phyloP scores from a whole-genome alignment of 92 coral and sea anemone genomes.

The Epizoanthus illoricatus region DNA sequence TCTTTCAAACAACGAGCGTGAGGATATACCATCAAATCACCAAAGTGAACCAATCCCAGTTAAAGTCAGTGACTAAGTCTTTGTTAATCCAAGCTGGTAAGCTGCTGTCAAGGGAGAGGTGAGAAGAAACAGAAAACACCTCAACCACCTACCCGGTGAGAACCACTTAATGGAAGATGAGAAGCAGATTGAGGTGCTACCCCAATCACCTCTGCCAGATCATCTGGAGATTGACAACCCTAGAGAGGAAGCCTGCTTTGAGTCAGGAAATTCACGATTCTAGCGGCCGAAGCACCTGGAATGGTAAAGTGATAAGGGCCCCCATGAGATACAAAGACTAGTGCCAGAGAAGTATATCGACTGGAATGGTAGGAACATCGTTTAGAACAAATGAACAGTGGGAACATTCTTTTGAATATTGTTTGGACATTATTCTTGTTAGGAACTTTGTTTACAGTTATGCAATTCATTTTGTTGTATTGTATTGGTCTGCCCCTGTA shows the following conservation, averaged over 20 bases:
- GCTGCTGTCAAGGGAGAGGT: neutral
- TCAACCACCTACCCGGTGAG: constrained; percentile 25
- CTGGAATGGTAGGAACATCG: constrained; percentile 12
- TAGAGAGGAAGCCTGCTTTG: constrained; percentile 11
- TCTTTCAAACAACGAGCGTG: too few species aligned
- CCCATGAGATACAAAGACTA: constrained; percentile 31
- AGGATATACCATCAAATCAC: too few species aligned
- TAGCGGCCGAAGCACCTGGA: constrained; percentile 30
- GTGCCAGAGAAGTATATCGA: constrained; percentile 10
- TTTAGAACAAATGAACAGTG: neutral
- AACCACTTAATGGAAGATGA: constrained; percentile 22
- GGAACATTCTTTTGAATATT: constrained; percentile 15
- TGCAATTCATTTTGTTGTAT: neutral
- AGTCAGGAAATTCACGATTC: constrained; percentile 17
- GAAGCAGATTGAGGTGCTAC: constrained; percentile 27
- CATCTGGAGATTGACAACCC: constrained; percentile 22
- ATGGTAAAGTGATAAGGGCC: constrained; percentile 40
- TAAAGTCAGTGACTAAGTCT: too few species aligned
- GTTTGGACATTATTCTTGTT: constrained; percentile 18
- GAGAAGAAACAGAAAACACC: constrained; percentile 34
- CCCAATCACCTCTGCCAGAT: neutral
- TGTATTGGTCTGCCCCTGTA: constrained; percentile 23
- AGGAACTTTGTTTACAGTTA: constrained; percentile 11
- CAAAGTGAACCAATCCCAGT: too few species aligned
- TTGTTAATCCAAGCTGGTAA: too few species aligned